Percentiles rank a stretch among this genome's conserved stretches.
phyloP scores from a whole-genome alignment of 2,113 vertebrate genomes.

The Pelusios castaneus region DNA sequence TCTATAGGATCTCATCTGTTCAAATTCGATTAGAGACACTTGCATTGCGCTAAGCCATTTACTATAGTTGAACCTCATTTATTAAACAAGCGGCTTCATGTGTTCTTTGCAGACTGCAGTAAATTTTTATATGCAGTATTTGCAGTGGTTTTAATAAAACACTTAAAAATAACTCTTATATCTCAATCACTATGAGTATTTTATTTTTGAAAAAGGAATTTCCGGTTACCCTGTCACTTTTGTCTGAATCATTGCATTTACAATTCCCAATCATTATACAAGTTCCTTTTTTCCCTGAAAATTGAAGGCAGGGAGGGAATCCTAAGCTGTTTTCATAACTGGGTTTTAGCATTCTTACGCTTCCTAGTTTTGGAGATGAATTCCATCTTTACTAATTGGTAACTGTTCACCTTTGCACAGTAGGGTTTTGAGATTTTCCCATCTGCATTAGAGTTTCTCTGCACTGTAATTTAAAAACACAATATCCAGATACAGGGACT shows the following conservation, averaged over 20 bases:
- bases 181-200: constrained; percentile 43
- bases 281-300: neutral
- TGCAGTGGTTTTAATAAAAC: constrained; percentile 71
- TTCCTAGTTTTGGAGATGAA: neutral
- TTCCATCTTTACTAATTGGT: neutral
- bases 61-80: constrained; percentile 77
- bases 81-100: constrained; percentile 65
- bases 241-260: neutral
- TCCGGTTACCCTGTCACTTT: constrained; percentile 31
- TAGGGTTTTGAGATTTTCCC: neutral
- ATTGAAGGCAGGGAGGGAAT: neutral
- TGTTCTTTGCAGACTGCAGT: constrained; percentile 15
- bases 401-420: neutral
- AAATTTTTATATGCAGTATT: constrained; percentile 63
- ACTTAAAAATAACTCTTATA: constrained; percentile 52
- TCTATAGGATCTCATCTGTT: constrained; percentile 75
- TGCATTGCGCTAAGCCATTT: constrained; percentile 72
- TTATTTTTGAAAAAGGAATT: neutral
- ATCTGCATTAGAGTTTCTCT: neutral
- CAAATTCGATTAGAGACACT: constrained; percentile 83
- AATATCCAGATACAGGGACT: neutral
- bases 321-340: neutral
- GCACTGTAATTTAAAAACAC: neutral
- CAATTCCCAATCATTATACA: neutral
- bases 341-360: neutral